Percentiles rank a stretch among this genome's conserved stretches.
phyloP scores from a whole-genome alignment of 2,113 vertebrate genomes.

The Haemorhous mexicanus region DNA sequence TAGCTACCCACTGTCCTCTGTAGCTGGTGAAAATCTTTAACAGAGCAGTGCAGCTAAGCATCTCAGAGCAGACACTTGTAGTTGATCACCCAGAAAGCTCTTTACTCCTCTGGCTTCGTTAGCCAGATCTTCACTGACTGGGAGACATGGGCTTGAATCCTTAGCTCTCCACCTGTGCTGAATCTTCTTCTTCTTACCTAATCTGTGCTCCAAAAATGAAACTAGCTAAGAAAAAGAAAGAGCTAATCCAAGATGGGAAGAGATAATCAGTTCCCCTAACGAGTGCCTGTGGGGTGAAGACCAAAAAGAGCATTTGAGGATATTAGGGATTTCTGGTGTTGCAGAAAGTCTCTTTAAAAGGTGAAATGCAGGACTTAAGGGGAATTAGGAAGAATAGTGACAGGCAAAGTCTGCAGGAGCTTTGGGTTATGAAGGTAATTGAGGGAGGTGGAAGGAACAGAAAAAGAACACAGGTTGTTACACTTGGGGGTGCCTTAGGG shows the following conservation, averaged over 20 bases:
- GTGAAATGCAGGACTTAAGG: not conserved
- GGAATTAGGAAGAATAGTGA: not conserved
- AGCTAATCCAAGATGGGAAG: not conserved
- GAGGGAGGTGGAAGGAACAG: not conserved
- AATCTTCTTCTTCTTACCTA: not conserved
- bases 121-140: not conserved
- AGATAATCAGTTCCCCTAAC: not conserved
- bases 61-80: not conserved
- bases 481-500: accelerated
- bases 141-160: not conserved
- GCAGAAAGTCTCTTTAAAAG: not conserved
- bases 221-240: not conserved
- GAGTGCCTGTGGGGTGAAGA: not conserved
- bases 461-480: not conserved
- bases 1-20: not conserved
- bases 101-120: not conserved
- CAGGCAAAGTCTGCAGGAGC: not conserved
- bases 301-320: not conserved
- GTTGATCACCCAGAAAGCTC: not conserved
- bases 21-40: not conserved
- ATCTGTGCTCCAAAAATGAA: not conserved
- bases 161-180: not conserved
- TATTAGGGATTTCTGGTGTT: not conserved
- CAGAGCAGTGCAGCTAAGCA: not conserved
- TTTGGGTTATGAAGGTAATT: not conserved